Evolutionary conservation across 64 coral and sea anemone species (phyloP).

Genomic region (Pachyseris speciosa): DNA sequence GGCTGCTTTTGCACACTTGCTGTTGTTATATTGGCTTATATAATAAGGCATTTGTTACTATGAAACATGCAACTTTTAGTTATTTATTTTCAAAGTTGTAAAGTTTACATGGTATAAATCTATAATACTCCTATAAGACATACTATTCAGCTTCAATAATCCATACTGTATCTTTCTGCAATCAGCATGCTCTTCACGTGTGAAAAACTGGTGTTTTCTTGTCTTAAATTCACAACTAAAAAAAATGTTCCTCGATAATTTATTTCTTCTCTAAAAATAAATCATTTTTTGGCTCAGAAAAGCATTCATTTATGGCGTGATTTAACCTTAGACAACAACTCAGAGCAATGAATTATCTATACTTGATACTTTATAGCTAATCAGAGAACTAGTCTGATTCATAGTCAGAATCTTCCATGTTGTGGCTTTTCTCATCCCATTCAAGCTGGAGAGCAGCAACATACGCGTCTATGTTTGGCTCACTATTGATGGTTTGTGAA

Average conservation of each 20-base stretch:
- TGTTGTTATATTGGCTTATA: not conserved
- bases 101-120: not conserved
- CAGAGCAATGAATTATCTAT: slow-evolving; percentile 6
- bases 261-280: not conserved
- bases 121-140: not conserved
- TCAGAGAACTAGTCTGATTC: slow-evolving; percentile 17
- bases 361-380: not conserved
- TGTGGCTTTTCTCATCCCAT: not conserved
- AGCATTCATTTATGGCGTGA: not conserved
- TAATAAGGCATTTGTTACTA: not conserved
- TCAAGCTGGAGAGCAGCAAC: not conserved
- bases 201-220: not conserved
- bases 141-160: not conserved
- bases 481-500: slow-evolving; percentile 1
- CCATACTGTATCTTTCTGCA: slow-evolving; percentile 1
- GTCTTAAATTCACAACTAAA: not conserved
- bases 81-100: not conserved
- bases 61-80: slow-evolving; percentile 2
- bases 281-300: not conserved
- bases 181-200: not conserved
- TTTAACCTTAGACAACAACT: not conserved
- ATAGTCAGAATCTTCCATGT: slow-evolving; percentile 26
- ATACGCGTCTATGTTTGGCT: not conserved
- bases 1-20: slow-evolving; percentile 1
- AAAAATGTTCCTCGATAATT: not conserved